Base-by-base conservation (phyloP, 2,797 vertebrate genomes). In the Tenualosa ilisha region DNA sequence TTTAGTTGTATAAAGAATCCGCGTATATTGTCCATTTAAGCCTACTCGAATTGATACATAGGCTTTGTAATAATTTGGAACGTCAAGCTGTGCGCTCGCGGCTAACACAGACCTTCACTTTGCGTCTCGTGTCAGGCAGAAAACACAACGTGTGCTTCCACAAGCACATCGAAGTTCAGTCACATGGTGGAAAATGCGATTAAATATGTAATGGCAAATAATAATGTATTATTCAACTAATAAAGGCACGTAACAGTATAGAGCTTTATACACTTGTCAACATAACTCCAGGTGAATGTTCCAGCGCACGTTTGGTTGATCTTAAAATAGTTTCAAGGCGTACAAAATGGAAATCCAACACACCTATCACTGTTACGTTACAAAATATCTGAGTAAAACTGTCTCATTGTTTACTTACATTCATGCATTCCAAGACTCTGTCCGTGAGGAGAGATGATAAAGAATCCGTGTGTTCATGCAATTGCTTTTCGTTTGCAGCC, bases 351-450 rank as follows among this genome's bases (percentile, higher is more conserved):
- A 79, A 63, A 79, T 43, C 15, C 17, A 43, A 46, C 20, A 46
- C 22, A 46, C 8, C 40, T 20, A 46, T 7, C 46, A 22, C 17
- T 37, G 15, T 43, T 20, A 22, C 20, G 0, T n/a, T n/a, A n/a
- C n/a, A 0, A 79, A 79, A 79, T 79, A 8, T 79, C 11, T 5
- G 15, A 79, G 46, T 79, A 79, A 40, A 72, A 22, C 46, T 79
- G 37, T 6, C 6, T 20, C 5, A 6, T 22, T 46, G 31, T 72
- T 68, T 59, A 96, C 96, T 96, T 85, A 97, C 97, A 96, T 94
- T 96, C 96, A 96, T 96, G 93, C 94, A 95, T 91, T 89, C 92
- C 91, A 91, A 83, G 93, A 94, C 94, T 95, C 94, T 95, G 91
- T 85, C 84, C 93, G 95, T 96, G 95, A 94, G 72, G 40, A 46